Conservation (phyloP, 2,888 invertebrate species). For the Meta bourneti region DNA sequence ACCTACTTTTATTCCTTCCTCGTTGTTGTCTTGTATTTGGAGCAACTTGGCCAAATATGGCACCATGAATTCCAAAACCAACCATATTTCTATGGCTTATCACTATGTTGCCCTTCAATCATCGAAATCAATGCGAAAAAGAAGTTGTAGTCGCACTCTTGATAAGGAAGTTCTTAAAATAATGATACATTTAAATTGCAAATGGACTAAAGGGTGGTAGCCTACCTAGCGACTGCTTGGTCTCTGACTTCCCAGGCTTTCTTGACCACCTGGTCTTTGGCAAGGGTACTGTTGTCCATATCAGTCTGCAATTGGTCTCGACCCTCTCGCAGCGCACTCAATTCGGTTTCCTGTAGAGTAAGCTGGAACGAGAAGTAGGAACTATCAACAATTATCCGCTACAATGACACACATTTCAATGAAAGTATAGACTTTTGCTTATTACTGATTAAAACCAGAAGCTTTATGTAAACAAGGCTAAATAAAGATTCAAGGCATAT, state of each 20-base stretch:
- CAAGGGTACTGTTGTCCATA: conserved; percentile 80
- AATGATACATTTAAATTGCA: too few relatives aligned
- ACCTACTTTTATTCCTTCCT: too few relatives aligned
- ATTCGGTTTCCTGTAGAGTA: conserved; percentile 87
- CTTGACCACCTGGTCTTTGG: conserved; percentile 90
- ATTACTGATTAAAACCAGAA: not conserved
- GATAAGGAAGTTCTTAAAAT: too few relatives aligned
- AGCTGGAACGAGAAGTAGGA: conserved; percentile 79
- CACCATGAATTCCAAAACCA: too few relatives aligned
- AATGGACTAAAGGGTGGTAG: not conserved
- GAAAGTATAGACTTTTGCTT: not conserved
- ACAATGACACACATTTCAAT: not conserved
- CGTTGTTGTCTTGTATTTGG: too few relatives aligned
- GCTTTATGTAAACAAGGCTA: too few relatives aligned
- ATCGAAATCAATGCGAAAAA: too few relatives aligned
- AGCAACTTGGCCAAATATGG: too few relatives aligned
- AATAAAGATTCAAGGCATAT: too few relatives aligned
- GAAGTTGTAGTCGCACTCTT: too few relatives aligned
- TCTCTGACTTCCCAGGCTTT: conserved; percentile 92
- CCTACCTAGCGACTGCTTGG: conserved; percentile 86
- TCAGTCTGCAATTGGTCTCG: conserved; percentile 87
- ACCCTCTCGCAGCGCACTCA: conserved; percentile 89
- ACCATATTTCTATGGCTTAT: too few relatives aligned
- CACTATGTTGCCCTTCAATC: too few relatives aligned
- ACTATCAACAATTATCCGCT: not conserved